Evolutionary conservation across 2,797 vertebrate species (phyloP), one percentile per base, ranked within the genome.

Genomic region (Scyliorhinus canicula): DNA sequence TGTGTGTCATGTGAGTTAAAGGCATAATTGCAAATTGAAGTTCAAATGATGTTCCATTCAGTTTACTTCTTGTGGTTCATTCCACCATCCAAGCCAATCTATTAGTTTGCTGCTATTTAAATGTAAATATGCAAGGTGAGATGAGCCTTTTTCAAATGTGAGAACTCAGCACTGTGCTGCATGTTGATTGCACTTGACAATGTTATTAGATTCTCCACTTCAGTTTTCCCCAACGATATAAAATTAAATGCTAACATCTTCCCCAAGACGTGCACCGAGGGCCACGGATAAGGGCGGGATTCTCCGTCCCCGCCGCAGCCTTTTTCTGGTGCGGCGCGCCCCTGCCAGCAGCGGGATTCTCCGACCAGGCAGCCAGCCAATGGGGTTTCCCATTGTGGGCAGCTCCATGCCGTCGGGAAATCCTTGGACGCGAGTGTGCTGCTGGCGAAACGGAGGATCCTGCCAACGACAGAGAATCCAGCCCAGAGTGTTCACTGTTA

Each of bases 11-110:
- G 19, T 60, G 52, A 65, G 35, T 60, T 60, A 90, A 63, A 60
- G 86, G 28, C 60, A n/a, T 91, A 91, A 91, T 40, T 91, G 16
- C 88, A 44, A 40, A 65, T 9, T 44, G 57, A 12, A 65, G 40
- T 91, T 91, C 88, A 91, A 60, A 91, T 24, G 44, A 65, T 90
- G 55, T 65, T 65, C 88, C 63, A 35, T 90, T 40, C 35, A n/a
- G 31, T 90, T 90, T n/a, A 60, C 60, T 63, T 90, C 14, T 26
- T 91, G n/a, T 44, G 88, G 60, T 65, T 63, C 60, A 26, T 91
- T 65, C 1, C 57, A 40, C 65, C n/a, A 40, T 8, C 3, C n/a
- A 63, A 90, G 5, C 35, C 55, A 14, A 0, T 91, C 88, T 44
- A 91, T 65, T 65, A 40, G 88, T 65, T 91, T 63, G 40, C 57